Base-by-base conservation (phyloP, 2,888 invertebrate species). In the Drosophila nigricruria region DNA sequence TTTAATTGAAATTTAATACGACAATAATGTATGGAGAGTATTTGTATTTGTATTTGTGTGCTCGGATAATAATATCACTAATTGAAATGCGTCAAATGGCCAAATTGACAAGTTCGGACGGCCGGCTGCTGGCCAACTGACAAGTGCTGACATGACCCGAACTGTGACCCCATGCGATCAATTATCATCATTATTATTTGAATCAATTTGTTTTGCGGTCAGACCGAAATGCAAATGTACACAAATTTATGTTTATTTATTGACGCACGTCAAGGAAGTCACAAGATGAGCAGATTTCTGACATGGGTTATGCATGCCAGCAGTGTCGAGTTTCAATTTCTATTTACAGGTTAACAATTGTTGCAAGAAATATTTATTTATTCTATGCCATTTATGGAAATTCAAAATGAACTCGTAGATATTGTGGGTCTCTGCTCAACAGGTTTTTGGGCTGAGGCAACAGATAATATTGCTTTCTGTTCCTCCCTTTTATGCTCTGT, bases 1-100 rank as follows among this genome's bases (percentile, higher is more conserved):
- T 73, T 77, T 78, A 66, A 74, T 74, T 70, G 75, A 74, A 66
- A 70, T 61, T 76, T 76, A 71, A 76, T 67, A 61, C 49, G 49
- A 32, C 25, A 42, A 43, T 52, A 47, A 73, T 60, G 16, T 16
- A 47, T 23, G 42, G 45, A 43, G 57, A 47, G 34, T 12, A 12
- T 32, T 32, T 32, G 32, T 42, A 50, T 30, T 16, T 32, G 12
- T 61, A 32, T 59, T 47, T 61, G 30, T 23, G 9, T 27, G 5
- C 20, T 20, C 47, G 14, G 3, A 14, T 18, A 43, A 60, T 69
- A 61, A 77, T 64, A 36, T 25, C 50, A 66, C 59, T 69, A 70
- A 66, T 77, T 69, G 65, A 77, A 63, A 66, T 66, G 27, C 57
- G 57, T 65, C 62, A 73, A 65, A 65, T 69, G 50, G 30, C 54